Evolutionary conservation across 64 coral and sea anemone genomes (phyloP).

Genomic region (Acropora yongei): DNA sequence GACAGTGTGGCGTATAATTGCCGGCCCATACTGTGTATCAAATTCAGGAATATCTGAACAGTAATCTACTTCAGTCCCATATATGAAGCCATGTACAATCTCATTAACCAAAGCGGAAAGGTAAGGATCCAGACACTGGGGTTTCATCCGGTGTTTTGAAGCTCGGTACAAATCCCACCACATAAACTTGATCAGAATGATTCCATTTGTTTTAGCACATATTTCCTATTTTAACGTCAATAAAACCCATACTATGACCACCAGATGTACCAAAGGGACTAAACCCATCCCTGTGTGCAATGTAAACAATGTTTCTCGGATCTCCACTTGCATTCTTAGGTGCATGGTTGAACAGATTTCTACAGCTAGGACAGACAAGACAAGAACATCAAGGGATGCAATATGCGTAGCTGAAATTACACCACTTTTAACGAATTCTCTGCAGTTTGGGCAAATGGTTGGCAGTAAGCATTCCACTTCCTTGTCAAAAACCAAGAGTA

Average conservation of each 20-base stretch:
- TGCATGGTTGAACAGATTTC: slow-evolving; percentile 20
- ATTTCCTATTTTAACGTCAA: slow-evolving; percentile 67
- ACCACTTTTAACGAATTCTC: not conserved
- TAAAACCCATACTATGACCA: slow-evolving; percentile 50
- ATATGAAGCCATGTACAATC: slow-evolving; percentile 64
- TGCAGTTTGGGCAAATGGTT: slow-evolving; percentile 9
- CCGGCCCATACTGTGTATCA: slow-evolving; percentile 46
- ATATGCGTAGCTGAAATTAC: not conserved
- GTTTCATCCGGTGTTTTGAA: slow-evolving; percentile 60
- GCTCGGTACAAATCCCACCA: slow-evolving; percentile 64
- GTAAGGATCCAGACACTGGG: slow-evolving; percentile 56
- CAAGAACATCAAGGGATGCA: not conserved
- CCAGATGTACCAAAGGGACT: slow-evolving; percentile 61
- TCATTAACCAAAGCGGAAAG: slow-evolving; percentile 56
- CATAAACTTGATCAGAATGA: slow-evolving; percentile 13
- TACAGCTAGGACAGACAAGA: not conserved
- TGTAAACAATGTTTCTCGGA: slow-evolving; percentile 58
- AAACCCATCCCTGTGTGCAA: slow-evolving; percentile 77
- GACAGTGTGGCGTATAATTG: slow-evolving; percentile 52
- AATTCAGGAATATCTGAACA: slow-evolving; percentile 63
- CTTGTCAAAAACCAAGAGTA: slow-evolving; percentile 28
- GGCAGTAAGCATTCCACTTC: slow-evolving; percentile 24
- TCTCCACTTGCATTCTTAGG: slow-evolving; percentile 45
- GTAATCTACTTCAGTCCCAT: slow-evolving; percentile 71
- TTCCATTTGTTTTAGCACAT: slow-evolving; percentile 37